phyloP scores from a whole-genome alignment of 2,888 invertebrate genomes.

The Pollenia angustigena region DNA sequence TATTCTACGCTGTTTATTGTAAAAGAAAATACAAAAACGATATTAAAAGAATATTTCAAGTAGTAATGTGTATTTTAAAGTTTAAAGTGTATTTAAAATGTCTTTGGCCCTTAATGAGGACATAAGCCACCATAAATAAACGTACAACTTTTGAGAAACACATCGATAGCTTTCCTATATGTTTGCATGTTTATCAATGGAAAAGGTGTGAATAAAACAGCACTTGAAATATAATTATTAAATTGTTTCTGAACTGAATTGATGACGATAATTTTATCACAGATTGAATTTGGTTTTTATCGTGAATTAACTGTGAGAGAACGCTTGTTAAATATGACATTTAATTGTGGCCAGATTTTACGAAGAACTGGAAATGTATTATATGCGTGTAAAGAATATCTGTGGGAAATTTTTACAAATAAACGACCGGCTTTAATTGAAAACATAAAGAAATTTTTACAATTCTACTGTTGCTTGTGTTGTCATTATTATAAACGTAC shows the following conservation, averaged over 20 bases:
- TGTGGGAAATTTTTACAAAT: conserved; percentile 76
- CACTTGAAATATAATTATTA: conserved; percentile 15
- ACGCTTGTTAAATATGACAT: conserved; percentile 47
- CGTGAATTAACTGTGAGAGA: conserved; percentile 1
- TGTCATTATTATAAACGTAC: conserved; percentile 78
- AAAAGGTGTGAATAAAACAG: conserved; percentile 40
- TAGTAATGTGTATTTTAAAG: conserved; percentile 50
- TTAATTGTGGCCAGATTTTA: conserved; percentile 47
- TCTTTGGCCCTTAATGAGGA: conserved; percentile 69
- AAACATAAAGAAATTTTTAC: conserved; percentile 75
- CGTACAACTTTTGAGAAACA: conserved; percentile 32
- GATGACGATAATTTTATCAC: not conserved
- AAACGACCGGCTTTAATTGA: conserved; percentile 75
- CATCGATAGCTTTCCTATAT: conserved; percentile 9
- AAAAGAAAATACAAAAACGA: conserved; percentile 15
- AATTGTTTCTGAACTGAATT: conserved; percentile 19
- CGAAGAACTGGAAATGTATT: conserved; percentile 72
- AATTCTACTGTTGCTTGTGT: conserved; percentile 78
- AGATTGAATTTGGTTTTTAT: not conserved
- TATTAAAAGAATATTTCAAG: conserved; percentile 5
- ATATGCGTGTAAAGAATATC: conserved; percentile 73
- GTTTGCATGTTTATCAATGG: not conserved
- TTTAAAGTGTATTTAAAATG: conserved; percentile 50
- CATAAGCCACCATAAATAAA: conserved; percentile 51
- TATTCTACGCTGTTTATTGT: conserved; percentile 3